phyloP scores from a whole-genome alignment of 2,888 invertebrate species.

The Drosophila nigricruria region DNA sequence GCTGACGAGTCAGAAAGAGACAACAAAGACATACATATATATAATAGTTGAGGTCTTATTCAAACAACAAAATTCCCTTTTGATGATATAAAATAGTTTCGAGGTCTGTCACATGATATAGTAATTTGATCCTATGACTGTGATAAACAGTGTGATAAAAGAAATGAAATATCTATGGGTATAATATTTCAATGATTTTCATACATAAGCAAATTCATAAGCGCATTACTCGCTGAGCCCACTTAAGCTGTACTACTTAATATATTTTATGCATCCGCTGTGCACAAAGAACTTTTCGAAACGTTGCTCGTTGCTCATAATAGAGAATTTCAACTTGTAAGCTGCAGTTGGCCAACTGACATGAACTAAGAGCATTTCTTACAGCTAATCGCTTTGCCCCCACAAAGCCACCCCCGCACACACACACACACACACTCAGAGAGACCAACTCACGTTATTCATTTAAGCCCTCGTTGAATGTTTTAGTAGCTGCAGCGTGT shows the following conservation, averaged over 20 bases:
- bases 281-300: neutral
- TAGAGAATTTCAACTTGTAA: constrained; percentile 10
- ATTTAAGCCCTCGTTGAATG: constrained; percentile 28
- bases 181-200: neutral
- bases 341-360: constrained; percentile 15
- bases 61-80: neutral
- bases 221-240: neutral
- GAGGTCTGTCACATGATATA: neutral
- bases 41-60: neutral
- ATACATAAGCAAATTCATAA: neutral
- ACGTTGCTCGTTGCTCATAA: constrained; percentile 3
- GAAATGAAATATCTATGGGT: neutral
- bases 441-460: constrained; percentile 18
- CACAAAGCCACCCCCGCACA: neutral
- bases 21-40: neutral
- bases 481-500: constrained; percentile 21
- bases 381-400: constrained; percentile 22
- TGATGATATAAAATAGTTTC: neutral
- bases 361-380: constrained; percentile 21
- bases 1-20: too few species aligned
- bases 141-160: neutral
- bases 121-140: neutral
- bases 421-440: neutral
- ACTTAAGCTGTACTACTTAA: neutral
- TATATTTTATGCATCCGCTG: constrained; percentile 7